Conservation (phyloP, 1,140 invertebrate genomes). For the Drosophila seguyi region DNA sequence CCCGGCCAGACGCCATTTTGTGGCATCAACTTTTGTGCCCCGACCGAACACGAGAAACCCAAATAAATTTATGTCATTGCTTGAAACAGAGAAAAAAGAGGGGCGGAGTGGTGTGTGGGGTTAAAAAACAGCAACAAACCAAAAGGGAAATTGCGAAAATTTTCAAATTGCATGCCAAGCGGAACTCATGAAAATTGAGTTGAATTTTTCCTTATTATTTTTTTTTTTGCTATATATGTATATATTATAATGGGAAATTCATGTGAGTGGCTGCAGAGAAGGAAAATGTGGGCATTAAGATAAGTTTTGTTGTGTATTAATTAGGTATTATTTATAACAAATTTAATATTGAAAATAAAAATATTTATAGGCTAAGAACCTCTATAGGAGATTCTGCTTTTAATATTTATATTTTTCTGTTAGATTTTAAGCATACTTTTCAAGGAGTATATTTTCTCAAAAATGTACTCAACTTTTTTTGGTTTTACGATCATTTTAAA, state of each 20-base stretch:
- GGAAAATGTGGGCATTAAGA: neutral
- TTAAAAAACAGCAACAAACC: slow-evolving; percentile 40
- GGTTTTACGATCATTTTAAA: too few species aligned
- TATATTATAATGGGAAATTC: slow-evolving; percentile 11
- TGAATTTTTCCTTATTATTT: slow-evolving; percentile 54
- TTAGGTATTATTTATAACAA: too few species aligned
- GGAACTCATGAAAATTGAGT: slow-evolving; percentile 51
- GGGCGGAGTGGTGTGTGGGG: neutral
- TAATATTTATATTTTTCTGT: neutral
- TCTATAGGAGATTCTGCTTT: neutral
- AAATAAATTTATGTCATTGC: slow-evolving; percentile 70
- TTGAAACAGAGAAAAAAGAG: slow-evolving; percentile 37
- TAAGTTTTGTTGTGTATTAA: neutral
- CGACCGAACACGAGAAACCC: slow-evolving; percentile 60
- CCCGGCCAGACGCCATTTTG: slow-evolving; percentile 66
- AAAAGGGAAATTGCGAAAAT: slow-evolving; percentile 54
- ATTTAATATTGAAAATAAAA: too few species aligned
- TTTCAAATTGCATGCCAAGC: slow-evolving; percentile 54
- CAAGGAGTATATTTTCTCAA: neutral
- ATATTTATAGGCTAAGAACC: too few species aligned
- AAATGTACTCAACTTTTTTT: neutral
- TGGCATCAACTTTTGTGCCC: slow-evolving; percentile 54
- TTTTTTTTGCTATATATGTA: slow-evolving; percentile 17
- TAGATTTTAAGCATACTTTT: neutral
- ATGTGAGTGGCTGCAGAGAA: slow-evolving; percentile 8